These are phyloP conservation scores for Bolborhynchus lineola DNA, from an alignment of 2,113 vertebrate species.

Conservation along the genomic window DNA sequence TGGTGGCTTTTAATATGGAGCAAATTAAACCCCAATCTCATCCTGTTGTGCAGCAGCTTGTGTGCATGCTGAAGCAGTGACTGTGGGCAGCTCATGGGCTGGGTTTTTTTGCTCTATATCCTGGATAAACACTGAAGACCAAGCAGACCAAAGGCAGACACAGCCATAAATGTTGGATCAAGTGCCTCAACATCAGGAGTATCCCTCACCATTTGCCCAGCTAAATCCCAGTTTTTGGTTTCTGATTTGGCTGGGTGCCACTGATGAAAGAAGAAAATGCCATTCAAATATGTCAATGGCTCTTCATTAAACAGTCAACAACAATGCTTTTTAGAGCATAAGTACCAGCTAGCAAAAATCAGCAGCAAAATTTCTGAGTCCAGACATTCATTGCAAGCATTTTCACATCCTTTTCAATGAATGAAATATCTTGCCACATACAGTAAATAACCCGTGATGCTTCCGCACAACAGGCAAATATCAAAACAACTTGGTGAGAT, in stretches of 20 bases:
- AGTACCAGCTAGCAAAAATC: background rate
- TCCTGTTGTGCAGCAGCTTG: background rate
- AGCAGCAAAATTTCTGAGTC: background rate
- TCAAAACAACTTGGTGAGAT: background rate
- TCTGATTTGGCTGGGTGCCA: background rate
- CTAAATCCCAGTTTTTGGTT: background rate
- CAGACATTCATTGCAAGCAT: rapidly evolving
- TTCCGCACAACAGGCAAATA: background rate
- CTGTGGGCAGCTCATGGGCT: background rate
- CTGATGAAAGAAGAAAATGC: background rate
- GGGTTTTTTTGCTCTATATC: background rate
- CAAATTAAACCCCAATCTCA: rapidly evolving
- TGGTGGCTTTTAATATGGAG: background rate
- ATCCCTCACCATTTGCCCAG: rapidly evolving
- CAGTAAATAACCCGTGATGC: background rate
- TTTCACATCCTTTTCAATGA: background rate
- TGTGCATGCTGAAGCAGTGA: background rate
- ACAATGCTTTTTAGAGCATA: background rate
- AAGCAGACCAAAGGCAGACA: background rate
- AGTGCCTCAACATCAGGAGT: rapidly evolving
- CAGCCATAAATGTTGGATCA: background rate
- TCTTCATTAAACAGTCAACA: background rate
- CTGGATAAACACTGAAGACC: rapidly evolving
- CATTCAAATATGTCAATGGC: rapidly evolving
- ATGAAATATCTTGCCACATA: rapidly evolving